phyloP scores from a whole-genome alignment of 2,797 vertebrate species.

The Lithobates pipiens region DNA sequence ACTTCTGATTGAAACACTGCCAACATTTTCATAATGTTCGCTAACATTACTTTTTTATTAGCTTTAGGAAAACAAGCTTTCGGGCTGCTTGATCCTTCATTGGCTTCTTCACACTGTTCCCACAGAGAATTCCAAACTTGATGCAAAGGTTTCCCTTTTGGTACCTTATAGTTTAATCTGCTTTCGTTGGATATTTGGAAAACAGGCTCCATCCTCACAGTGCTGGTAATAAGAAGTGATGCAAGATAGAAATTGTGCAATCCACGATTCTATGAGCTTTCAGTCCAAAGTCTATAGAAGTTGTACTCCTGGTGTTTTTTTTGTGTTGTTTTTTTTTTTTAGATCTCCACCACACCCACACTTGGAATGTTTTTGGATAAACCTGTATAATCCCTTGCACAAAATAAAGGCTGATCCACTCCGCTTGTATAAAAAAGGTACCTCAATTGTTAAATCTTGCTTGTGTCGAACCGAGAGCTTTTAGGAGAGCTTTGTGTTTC shows the following conservation, averaged over 20 bases:
- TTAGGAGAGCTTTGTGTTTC: not conserved
- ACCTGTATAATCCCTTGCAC: not conserved
- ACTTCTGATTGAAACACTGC: constrained; percentile 21
- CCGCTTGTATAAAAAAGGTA: not conserved
- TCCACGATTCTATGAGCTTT: not conserved
- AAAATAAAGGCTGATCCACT: not conserved
- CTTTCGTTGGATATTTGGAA: constrained; percentile 2
- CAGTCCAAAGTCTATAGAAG: not conserved
- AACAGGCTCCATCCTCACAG: constrained; percentile 36
- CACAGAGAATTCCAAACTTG: constrained; percentile 33
- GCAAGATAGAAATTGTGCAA: not conserved
- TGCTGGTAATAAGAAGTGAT: not conserved
- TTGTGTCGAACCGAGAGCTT: not conserved
- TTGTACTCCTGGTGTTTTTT: not conserved
- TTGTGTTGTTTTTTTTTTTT: too few species aligned
- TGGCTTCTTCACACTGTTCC: constrained; percentile 35
- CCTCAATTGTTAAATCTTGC: not conserved
- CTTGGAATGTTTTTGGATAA: not conserved
- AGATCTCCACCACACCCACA: not conserved
- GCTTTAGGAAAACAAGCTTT: not conserved
- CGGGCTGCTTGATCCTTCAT: not conserved
- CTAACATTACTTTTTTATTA: not conserved
- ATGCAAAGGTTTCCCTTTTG: not conserved
- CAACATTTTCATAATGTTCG: constrained; percentile 28
- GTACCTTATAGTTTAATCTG: constrained; percentile 8